Base-by-base conservation (phyloP, 2,113 vertebrate species). In the Notothenia rossii region DNA sequence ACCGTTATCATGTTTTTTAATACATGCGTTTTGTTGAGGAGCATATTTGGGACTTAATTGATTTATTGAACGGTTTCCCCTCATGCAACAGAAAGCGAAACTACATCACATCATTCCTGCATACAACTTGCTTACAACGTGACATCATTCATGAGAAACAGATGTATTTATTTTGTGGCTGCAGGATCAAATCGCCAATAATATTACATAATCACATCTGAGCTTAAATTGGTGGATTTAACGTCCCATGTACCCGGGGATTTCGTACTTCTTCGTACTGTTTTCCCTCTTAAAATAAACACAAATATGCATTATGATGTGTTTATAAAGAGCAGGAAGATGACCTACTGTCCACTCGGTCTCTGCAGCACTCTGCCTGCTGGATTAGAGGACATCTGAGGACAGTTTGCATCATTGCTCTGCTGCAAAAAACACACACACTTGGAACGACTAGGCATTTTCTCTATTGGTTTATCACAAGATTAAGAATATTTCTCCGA, bases 111-210 rank as follows among this genome's bases (percentile, higher is more conserved):
- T 51, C 60, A 49, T 69, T 75, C 67, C 79, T 72, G 81, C 83
- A 60, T 33, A 75, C 5, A 40, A 81, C 82, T 78, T 67, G 83
- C 84, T 68, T 55, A 46, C 85, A 82, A 45, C 79, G 87, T 91
- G 90, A 92, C 92, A 87, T 92, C 90, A 92, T 88, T 82, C 81
- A 33, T 73, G 88, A 85, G 72, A 81, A 85, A 54, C 73, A 40
- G 77, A 12, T 17, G 1, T 10, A 0, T 1, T 46, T 46, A 18
- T 2, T 51, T 48, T 51, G 33, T 46, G 61, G 43, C 64, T 0
- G 22, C 59, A 50, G 81, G 75, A 88, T 84, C 69, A 82, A 86
- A 86, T 80, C 75, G 60, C 88, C 77, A 68, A 91, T 89, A 90
- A 87, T 20, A 84, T 94, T 93, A 90, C 88, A 80, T 93, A 92